Base-by-base conservation (phyloP, 2,797 vertebrate genomes). In the Benthosema pterotum region DNA sequence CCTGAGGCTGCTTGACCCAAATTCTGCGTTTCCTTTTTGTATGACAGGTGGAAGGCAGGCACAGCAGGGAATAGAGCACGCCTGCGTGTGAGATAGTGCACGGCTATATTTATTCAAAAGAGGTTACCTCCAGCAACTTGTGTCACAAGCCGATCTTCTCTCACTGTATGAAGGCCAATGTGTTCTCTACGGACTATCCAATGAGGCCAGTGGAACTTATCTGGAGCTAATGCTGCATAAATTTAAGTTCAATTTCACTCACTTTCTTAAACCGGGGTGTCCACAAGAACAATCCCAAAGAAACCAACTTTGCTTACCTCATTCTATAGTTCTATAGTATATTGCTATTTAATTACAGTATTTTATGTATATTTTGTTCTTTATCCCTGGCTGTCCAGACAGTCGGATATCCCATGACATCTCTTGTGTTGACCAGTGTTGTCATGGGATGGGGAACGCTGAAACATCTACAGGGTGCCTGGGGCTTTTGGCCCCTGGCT, bases 1-100 rank as follows among this genome's bases (percentile, higher is more conserved):
- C 85, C 78, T 77, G 87, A 74, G 83, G 85, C 77, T 82, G 74
- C 78, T 77, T 89, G 90, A 92, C 91, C 92, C 81, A 92, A 80
- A 91, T 92, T 77, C 72, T 32, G 63, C 78, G 77, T 75, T 84
- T 54, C 75, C 71, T 83, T 69, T 88, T 84, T 65, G 65, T 79
- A 63, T 79, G 83, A 83, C 52, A 77, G 88, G 85, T 84, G 78
- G 77, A 74, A 82, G 77, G 64, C 77, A 77, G 76, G 69, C 74
- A 71, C 75, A 69, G 50, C 52, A 25, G 67, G 72, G 84, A 84
- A 86, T 69, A 69, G 83, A 83, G 83, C 70, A 66, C 18, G 54
- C 28, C 69, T 71, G 61, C 65, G 56, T 69, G 65, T 63, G 73
- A 79, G 79, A 77, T 60, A 61, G 75, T 75, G 67, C 78, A 80